Conservation (phyloP, 2,797 vertebrate genomes). For the Myripristis murdjan region DNA sequence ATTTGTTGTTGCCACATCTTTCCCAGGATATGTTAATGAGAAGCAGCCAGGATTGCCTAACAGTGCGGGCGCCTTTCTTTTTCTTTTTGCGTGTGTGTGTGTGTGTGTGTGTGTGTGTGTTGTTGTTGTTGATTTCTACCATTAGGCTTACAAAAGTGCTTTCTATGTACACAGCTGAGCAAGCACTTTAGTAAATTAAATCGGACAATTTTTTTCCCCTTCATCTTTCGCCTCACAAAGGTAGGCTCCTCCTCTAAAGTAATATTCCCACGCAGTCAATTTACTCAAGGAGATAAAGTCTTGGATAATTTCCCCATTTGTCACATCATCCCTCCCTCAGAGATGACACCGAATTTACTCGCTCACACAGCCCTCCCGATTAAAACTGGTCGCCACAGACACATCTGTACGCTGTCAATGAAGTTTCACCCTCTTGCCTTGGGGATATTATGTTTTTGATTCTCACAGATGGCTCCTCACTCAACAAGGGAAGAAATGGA, state of each 20-base stretch:
- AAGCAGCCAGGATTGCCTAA: neutral
- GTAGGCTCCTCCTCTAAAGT: slow-evolving; percentile 39
- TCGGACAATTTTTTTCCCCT: slow-evolving; percentile 17
- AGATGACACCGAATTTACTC: slow-evolving; percentile 11
- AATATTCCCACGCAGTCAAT: slow-evolving; percentile 12
- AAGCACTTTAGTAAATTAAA: slow-evolving; percentile 63
- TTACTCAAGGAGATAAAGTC: slow-evolving; percentile 4
- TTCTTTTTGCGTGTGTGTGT: neutral
- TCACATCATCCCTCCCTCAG: slow-evolving; percentile 8
- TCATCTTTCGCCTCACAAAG: slow-evolving; percentile 43
- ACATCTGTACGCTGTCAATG: neutral
- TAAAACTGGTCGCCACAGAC: neutral
- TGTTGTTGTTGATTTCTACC: slow-evolving; percentile 9
- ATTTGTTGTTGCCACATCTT: neutral
- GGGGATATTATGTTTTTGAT: slow-evolving; percentile 33
- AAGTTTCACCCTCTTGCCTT: neutral
- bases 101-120: neutral
- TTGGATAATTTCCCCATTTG: slow-evolving; percentile 26
- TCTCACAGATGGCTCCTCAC: slow-evolving; percentile 29
- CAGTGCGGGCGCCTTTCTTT: neutral
- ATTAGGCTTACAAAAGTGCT: neutral
- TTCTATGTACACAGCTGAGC: slow-evolving; percentile 24
- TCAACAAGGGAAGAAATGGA: slow-evolving; percentile 12
- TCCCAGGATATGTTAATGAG: neutral
- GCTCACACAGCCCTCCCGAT: slow-evolving; percentile 8